Evolutionary conservation across 2,888 invertebrate species (phyloP), one percentile per base, ranked within the genome.

Genomic region (Diarsia rubi): DNA sequence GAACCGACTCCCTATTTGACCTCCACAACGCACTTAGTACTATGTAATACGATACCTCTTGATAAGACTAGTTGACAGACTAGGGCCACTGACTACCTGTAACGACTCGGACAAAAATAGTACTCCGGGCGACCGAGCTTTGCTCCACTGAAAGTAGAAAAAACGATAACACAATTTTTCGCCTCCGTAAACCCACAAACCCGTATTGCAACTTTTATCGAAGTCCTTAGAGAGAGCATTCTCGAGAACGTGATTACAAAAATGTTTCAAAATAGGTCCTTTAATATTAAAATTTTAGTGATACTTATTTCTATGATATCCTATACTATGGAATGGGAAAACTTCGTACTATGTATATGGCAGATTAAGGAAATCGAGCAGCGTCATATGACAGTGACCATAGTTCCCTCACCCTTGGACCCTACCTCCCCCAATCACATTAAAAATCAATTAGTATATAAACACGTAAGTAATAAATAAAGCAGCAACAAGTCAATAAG

Each of bases 381-480:
- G 1, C n/a, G 3, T 21, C 68, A 16, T 14, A 27, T 27, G 21
- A 24, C 37, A 65, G 31, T 65, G 27, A 5, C 21, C n/a, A 5
- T 21, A 21, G 24, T 24, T 11, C 27, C 27, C 6, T 9, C 6
- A 12, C 19, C 8, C 19, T 16, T 45, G 45, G 14, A 12, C 45
- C 57, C 16, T 27, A 11, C 19, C 27, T 2, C 9, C 60, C 19
- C 44, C 45, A 44, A 52, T 45, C n/a, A 72, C 62, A 54, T 12
- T 21, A 31, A 9, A 21, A 54, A 31, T 63, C 73, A 54, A 63
- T 80, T 11, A 76, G 79, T 62, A 6, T 42, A n/a, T 62, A 42
- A 79, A 27, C 27, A n/a, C 19, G 11, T 52, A 45, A 45, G 11
- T 52, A 45, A 45, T 31, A 19, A 79, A 73, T 52, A 62, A 45